A percentile compares a stretch with the other conserved stretches of the same genome.
Evolutionary conservation across 2,797 vertebrate species (phyloP).

Genomic region (Alosa sapidissima): DNA sequence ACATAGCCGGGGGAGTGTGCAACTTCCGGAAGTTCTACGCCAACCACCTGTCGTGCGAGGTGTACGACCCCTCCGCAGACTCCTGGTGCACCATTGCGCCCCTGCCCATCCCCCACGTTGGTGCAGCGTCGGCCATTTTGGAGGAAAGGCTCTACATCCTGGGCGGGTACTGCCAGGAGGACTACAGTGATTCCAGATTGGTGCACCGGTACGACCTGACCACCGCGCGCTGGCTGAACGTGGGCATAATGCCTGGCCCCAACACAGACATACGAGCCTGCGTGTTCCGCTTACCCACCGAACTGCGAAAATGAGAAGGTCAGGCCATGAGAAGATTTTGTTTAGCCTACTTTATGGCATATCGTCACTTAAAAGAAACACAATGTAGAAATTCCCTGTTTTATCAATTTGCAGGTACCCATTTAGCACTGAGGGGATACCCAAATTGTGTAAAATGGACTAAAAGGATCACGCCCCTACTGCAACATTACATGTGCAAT

Average conservation of each 20-base stretch:
- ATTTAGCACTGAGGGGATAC: no score
- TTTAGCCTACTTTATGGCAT: neutral
- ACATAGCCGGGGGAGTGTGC: constrained; percentile 69
- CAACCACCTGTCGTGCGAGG: constrained; percentile 71
- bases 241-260: constrained; percentile 70
- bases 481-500: no score
- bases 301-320: constrained; percentile 54
- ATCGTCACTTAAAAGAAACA: neutral
- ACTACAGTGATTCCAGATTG: constrained; percentile 70
- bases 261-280: constrained; percentile 70
- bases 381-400: no score
- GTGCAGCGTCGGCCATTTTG: constrained; percentile 69
- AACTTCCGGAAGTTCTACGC: constrained; percentile 71
- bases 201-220: constrained; percentile 71
- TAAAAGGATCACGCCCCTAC: no score
- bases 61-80: constrained; percentile 60
- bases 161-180: constrained; percentile 76
- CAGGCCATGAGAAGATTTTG: neutral
- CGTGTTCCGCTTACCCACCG: constrained; percentile 64
- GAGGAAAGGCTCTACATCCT: constrained; percentile 74
- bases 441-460: no score
- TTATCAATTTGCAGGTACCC: no score
- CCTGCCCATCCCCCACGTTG: constrained; percentile 69
- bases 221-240: constrained; percentile 66
- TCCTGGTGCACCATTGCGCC: constrained; percentile 61